Percentiles rank a stretch among this genome's conserved stretches.
phyloP scores from a whole-genome alignment of 2,888 invertebrate genomes.

The Ormyrus pomaceus region DNA sequence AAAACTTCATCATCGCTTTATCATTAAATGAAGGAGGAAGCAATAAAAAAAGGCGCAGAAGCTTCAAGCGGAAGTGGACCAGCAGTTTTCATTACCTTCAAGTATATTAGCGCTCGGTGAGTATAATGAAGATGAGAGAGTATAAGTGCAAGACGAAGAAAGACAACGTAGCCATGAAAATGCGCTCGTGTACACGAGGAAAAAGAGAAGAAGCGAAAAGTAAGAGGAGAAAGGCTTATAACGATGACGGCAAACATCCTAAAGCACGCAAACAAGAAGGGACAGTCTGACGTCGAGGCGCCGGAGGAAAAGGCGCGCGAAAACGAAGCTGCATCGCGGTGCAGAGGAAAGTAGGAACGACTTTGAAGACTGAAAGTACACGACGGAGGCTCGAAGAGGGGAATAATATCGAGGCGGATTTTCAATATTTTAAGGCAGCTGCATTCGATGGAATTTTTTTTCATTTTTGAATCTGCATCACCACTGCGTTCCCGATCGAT shows the following conservation, averaged over 20 bases:
- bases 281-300: conserved; percentile 31
- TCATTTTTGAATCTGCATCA: no score
- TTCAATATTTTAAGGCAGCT: no score
- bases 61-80: conserved; percentile 27
- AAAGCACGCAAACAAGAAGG: conserved; percentile 51
- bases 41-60: neutral
- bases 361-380: neutral
- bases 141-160: conserved; percentile 3
- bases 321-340: neutral
- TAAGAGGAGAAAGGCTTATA: conserved; percentile 10
- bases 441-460: no score
- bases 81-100: conserved; percentile 47
- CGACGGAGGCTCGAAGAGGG: conserved; percentile 1
- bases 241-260: conserved; percentile 56
- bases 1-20: conserved; percentile 35
- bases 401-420: neutral
- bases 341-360: neutral
- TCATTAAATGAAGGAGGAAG: conserved; percentile 5
- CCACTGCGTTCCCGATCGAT: no score
- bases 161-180: neutral
- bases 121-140: conserved; percentile 39
- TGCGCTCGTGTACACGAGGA: neutral
- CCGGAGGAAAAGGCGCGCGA: neutral
- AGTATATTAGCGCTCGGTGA: conserved; percentile 42
- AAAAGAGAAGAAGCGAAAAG: neutral